Percentiles rank a stretch among this genome's conserved stretches.
Conservation (phyloP, 2,888 invertebrate genomes). For the Baccha elongata region DNA sequence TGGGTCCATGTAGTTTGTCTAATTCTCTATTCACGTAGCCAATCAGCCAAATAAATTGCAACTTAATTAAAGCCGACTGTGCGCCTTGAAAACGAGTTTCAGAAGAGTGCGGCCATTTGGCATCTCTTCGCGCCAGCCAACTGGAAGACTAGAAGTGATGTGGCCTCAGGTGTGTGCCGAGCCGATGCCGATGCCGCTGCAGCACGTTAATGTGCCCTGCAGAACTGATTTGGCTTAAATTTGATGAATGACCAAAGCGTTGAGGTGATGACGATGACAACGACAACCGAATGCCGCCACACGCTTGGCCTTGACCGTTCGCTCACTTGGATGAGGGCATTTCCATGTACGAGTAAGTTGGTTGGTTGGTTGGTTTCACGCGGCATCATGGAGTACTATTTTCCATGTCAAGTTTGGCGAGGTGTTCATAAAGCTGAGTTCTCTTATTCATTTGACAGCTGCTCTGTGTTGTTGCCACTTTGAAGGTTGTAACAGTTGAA, state of each 20-base stretch:
- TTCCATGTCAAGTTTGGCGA: conserved; percentile 65
- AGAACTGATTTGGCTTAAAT: conserved; percentile 48
- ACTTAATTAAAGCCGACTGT: conserved; percentile 59
- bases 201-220: conserved; percentile 15
- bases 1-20: conserved; percentile 19
- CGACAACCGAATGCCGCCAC: conserved; percentile 45
- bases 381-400: conserved; percentile 14
- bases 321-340: conserved; percentile 37
- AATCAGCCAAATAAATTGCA: conserved; percentile 72
- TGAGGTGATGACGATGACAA: conserved; percentile 41
- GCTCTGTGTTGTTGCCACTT: conserved; percentile 48
- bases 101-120: conserved; percentile 13
- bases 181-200: background rate
- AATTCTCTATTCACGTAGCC: conserved; percentile 50
- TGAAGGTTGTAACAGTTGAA: conserved; percentile 63
- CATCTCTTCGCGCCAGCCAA: conserved; percentile 55
- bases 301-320: conserved; percentile 70
- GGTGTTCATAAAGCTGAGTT: conserved; percentile 58
- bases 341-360: no score
- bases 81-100: conserved; percentile 38
- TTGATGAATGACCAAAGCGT: conserved; percentile 56
- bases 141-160: conserved; percentile 52
- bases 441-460: conserved; percentile 30
- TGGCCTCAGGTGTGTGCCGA: conserved; percentile 47
- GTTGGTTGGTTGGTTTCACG: conserved; percentile 28